Base-by-base conservation (phyloP, 64 coral and sea anemone genomes). In the Acropora yongei region DNA sequence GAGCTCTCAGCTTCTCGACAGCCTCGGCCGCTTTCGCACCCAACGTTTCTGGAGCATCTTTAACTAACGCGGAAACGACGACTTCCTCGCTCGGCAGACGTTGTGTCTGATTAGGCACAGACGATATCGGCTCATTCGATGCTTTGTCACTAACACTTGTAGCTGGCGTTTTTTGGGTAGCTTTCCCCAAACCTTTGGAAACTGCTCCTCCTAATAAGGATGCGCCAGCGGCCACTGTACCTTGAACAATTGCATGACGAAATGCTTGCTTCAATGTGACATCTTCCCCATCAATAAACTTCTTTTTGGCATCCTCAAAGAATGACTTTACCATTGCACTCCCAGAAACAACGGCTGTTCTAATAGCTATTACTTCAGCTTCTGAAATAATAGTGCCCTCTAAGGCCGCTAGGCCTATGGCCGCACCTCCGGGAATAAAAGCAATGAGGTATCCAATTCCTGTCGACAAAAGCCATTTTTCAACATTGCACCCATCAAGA, bases 261-360 rank as follows among this genome's bases (percentile, higher is more conserved):
- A 84, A 0, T 8, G 58, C 78, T 44, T 94, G 78, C 17, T 78
- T 84, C 40, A 47, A 1, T 13, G 92, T 47, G 30, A 94, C 13
- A 7, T 90, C 41, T 17, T 94, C 79, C 44, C 79, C 88, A 47
- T 82, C 60, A 0, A 94, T 87, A 77, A 20, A 63, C 5, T 3
- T 68, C 78, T 67, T 90, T 16, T 65, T 81, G 39, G 83, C 46
- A 63, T 84, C 87, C 18, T 53, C 14, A 17, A 49, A n/a, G 2
- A 90, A 18, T 0, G 93, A 90, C 42, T 72, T 13, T 3, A 67
- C 43, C 6, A 41, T 68, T 5, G 49, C 93, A 16, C 79, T 19
- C 16, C 14, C 80, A 18, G 68, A 65, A 6, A 63, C 86, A 41
- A 79, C 89, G 42, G 86, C 92, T 47, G 39, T 20, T 18, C 86